Conservation (phyloP, 2,888 invertebrate genomes). For the Stenotaenia linearis region DNA sequence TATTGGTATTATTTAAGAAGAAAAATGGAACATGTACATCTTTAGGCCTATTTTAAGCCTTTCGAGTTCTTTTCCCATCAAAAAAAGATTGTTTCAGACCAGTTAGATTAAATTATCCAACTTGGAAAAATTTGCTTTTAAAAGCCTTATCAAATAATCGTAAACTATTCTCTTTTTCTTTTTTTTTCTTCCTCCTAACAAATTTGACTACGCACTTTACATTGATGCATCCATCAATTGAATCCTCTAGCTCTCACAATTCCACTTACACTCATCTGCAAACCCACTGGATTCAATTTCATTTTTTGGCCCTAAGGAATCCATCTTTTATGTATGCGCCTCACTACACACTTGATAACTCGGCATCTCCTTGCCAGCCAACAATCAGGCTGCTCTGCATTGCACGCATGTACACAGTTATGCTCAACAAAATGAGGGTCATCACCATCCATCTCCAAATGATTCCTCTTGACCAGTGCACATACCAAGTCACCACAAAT, state of each 20-base stretch:
- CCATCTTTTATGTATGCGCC: not conserved
- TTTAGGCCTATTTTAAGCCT: not conserved
- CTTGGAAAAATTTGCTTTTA: not conserved
- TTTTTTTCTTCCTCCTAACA: not conserved
- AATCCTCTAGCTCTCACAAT: not conserved
- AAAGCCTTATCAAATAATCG: not conserved
- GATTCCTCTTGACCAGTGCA: not conserved
- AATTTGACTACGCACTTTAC: not conserved
- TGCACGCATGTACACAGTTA: not conserved
- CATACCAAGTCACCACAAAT: not conserved
- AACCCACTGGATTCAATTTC: constrained; percentile 3
- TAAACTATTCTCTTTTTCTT: too few relatives aligned
- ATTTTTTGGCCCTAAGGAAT: not conserved
- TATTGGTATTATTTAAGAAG: too few relatives aligned
- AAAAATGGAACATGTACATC: too few relatives aligned
- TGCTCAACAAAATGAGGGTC: not conserved
- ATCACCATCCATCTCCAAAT: not conserved
- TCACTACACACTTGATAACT: not conserved
- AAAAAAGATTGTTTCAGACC: not conserved
- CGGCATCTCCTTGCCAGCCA: not conserved
- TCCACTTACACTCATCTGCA: not conserved
- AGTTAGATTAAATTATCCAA: not conserved
- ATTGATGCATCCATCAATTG: not conserved
- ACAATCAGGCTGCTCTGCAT: not conserved
- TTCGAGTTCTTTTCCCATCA: too few relatives aligned